Base-by-base conservation (phyloP, 2,888 invertebrate genomes). In the Caenorhabditis sp. region DNA sequence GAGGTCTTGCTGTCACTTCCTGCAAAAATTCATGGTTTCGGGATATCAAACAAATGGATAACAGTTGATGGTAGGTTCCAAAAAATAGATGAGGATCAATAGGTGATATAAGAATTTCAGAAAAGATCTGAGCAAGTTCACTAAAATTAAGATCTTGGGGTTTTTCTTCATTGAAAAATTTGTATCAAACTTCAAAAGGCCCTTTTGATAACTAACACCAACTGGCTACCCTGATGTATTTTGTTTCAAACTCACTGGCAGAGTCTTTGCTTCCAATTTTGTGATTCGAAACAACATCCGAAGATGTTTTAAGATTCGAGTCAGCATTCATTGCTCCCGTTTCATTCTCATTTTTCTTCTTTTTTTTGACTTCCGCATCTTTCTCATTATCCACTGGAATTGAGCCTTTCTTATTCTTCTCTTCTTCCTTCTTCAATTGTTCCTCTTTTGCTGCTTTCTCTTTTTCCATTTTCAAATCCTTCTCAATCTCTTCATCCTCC, bases 401-500 rank as follows among this genome's bases (percentile, higher is more conserved):
- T 5, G n/a, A n/a, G n/a, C n/a, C n/a, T n/a, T n/a, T n/a, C n/a
- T n/a, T n/a, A n/a, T n/a, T n/a, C n/a, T 20, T 54, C 58, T 57
- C 10, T n/a, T 57, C 12, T 8, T 56, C 56, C 50, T 58, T 21
- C 10, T 62, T 58, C 12, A 36, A 50, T 25, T 67, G 59, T 12
- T 56, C 27, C 26, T 61, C 25, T 26, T 58, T 26, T n/a, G 58
- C n/a, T n/a, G n/a, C 64, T 27, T 74, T 67, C 21, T 66, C 70
- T 27, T 61, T 53, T 25, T 70, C 73, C 20, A 31, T 54, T 21
- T 67, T 70, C 10, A 59, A 20, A 61, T 65, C 65, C 36, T 56
- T 63, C 25, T 67, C 75, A 25, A 75, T 75, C 49, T 75, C 75
- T 2, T 64, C 75, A 23, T 75, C 75, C 59, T 75, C 75, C 75